phyloP scores from a whole-genome alignment of 2,888 invertebrate species.

The Acrobasis consociella region DNA sequence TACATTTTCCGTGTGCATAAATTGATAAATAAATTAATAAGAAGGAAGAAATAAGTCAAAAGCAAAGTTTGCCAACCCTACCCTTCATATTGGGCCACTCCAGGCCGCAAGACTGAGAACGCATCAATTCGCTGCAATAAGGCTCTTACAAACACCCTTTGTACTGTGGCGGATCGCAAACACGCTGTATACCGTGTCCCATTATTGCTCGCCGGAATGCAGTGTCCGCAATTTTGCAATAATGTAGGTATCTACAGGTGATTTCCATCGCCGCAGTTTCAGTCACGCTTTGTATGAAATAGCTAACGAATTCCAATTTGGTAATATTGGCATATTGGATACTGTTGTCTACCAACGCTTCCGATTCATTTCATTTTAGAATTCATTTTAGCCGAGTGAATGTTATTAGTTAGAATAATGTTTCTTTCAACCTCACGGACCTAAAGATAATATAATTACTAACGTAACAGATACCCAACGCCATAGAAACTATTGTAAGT shows the following conservation, averaged over 20 bases:
- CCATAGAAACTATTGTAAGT: no score
- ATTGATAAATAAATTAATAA: no score
- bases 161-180: constrained; percentile 60
- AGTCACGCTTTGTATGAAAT: constrained; percentile 2
- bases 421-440: no score
- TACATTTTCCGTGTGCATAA: no score
- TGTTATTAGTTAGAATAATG: no score
- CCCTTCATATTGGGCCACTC: not conserved
- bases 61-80: not conserved
- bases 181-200: constrained; percentile 43
- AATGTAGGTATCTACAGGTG: constrained; percentile 39
- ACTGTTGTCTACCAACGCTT: no score
- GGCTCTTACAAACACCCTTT: constrained; percentile 63
- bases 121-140: constrained; percentile 40
- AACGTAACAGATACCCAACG: no score
- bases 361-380: no score
- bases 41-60: no score
- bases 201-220: constrained; percentile 58
- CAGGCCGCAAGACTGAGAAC: constrained; percentile 14
- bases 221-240: constrained; percentile 55
- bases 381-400: no score
- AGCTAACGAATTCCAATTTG: constrained; percentile 3
- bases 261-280: constrained; percentile 7
- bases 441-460: no score
- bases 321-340: constrained; percentile 1